phyloP scores from a whole-genome alignment of 2,113 vertebrate genomes.

The Urocynchramus pylzowi region DNA sequence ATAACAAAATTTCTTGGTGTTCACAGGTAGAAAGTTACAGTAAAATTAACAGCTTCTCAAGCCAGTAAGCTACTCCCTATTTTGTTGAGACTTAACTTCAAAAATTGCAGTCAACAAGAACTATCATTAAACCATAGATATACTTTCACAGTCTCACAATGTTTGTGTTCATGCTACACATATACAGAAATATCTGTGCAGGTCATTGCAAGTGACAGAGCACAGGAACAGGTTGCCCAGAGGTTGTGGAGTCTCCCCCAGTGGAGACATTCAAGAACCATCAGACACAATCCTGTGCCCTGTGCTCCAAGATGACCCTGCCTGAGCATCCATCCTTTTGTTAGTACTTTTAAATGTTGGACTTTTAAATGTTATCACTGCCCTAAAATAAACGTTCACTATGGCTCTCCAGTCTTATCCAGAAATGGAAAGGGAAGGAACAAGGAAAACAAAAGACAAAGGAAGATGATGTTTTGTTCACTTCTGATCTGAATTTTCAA shows the following conservation, averaged over 20 bases:
- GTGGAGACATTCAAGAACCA: neutral
- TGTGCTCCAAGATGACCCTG: neutral
- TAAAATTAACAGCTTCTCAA: neutral
- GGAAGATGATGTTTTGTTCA: neutral
- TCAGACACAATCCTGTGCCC: neutral
- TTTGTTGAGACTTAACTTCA: neutral
- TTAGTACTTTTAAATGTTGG: neutral
- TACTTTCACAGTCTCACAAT: neutral
- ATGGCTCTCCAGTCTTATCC: neutral
- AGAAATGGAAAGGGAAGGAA: neutral
- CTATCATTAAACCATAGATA: neutral
- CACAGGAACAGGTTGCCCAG: neutral
- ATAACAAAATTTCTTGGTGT: neutral
- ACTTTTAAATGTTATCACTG: neutral
- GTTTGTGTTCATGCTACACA: neutral
- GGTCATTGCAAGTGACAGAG: too few relatives aligned
- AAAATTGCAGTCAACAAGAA: neutral
- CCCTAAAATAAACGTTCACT: neutral
- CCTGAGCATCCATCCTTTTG: neutral
- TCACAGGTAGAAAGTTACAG: neutral
- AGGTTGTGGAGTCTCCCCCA: neutral
- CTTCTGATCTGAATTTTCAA: neutral
- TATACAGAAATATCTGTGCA: fast-evolving
- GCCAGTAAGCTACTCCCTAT: neutral
- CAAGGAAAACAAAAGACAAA: neutral